Evolutionary conservation across 2,888 invertebrate genomes (phyloP).

Genomic region (Dastarcus helophoroides): DNA sequence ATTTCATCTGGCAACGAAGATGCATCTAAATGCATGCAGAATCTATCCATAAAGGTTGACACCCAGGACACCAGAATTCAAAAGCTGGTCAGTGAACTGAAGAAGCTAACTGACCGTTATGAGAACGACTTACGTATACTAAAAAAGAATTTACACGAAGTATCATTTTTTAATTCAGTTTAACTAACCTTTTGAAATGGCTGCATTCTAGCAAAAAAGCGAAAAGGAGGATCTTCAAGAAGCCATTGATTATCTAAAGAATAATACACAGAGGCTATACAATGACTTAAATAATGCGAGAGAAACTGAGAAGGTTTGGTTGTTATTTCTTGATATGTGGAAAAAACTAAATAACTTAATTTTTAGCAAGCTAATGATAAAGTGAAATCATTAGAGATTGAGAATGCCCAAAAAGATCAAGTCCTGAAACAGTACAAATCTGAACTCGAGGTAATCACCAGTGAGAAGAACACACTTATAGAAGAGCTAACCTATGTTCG

Average conservation of each 20-base stretch:
- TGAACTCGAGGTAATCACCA: constrained; percentile 6
- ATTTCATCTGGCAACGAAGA: constrained; percentile 11
- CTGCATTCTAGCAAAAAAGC: neutral
- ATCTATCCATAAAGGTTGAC: constrained; percentile 1
- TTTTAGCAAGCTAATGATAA: no score
- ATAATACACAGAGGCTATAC: neutral
- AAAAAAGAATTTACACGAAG: neutral
- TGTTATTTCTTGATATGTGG: no score
- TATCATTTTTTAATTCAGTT: constrained; percentile 1
- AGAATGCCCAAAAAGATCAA: constrained; percentile 11
- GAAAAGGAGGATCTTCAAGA: constrained; percentile 2
- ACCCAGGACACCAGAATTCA: neutral
- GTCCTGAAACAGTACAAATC: neutral
- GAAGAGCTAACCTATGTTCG: constrained; percentile 18
- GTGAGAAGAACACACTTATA: constrained; percentile 17
- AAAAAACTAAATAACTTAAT: no score
- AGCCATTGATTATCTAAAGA: neutral
- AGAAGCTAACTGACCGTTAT: neutral
- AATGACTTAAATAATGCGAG: constrained; percentile 4
- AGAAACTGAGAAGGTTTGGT: constrained; percentile 4
- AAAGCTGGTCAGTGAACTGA: neutral
- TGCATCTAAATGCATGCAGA: constrained; percentile 7
- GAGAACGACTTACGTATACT: neutral
- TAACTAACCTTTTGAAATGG: neutral
- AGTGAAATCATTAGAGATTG: no score